Conservation (phyloP, 2,113 vertebrate genomes). For the Proteles cristata region DNA sequence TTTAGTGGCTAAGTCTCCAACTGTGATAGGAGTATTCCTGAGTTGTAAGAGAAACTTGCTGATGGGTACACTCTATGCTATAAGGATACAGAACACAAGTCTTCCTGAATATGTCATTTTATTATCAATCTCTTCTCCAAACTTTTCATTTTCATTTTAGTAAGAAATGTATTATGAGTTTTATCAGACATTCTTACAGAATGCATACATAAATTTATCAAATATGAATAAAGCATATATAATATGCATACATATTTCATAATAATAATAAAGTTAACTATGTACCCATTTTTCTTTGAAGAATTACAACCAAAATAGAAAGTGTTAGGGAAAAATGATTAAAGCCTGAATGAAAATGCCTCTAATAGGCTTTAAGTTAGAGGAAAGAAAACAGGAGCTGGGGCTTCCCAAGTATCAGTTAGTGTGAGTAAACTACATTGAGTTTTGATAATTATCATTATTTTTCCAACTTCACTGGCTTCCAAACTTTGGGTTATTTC, state of each 20-base stretch:
- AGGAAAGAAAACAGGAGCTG: neutral
- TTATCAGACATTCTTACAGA: constrained; percentile 28
- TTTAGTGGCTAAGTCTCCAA: neutral
- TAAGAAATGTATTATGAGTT: neutral
- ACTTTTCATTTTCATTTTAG: neutral
- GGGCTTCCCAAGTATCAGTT: neutral
- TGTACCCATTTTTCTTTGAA: neutral
- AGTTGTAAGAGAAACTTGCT: neutral
- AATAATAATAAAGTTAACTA: neutral
- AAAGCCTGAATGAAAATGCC: neutral
- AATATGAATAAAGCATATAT: neutral
- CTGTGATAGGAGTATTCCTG: neutral
- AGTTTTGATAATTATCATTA: neutral
- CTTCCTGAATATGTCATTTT: neutral
- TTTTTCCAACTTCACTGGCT: neutral
- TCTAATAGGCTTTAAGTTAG: neutral
- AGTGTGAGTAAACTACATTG: neutral
- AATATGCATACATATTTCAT: neutral
- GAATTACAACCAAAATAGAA: neutral
- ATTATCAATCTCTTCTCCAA: neutral
- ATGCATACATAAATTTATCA: neutral
- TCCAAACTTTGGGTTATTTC: neutral
- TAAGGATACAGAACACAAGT: neutral
- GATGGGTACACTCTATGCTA: neutral
- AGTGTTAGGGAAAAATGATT: neutral